These are phyloP conservation scores for Gnathonemus echidnorhynchus DNA, from an alignment of 2,113 vertebrate species.

Conservation along the genomic window DNA sequence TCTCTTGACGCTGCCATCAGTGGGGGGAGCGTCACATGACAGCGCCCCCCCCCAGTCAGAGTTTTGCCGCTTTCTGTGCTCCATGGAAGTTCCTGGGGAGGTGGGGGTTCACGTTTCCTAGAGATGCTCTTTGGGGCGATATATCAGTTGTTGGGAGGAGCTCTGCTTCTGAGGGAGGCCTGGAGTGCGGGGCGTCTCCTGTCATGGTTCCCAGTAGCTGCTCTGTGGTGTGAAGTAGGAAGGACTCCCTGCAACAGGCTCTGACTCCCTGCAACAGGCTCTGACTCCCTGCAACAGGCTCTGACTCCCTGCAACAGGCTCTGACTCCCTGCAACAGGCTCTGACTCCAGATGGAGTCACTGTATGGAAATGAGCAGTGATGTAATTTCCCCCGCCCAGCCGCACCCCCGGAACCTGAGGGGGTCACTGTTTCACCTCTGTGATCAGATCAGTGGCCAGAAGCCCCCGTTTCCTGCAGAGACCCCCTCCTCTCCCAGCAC, in stretches of 20 bases:
- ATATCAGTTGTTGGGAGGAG: not conserved
- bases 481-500: not conserved
- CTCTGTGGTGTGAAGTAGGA: not conserved
- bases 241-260: not conserved
- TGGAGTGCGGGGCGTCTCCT: not conserved
- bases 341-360: not conserved
- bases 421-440: not conserved
- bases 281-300: not conserved
- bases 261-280: too few species aligned
- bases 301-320: not conserved
- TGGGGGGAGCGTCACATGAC: conserved; percentile 49
- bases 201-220: not conserved
- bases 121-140: not conserved
- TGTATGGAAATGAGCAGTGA: not conserved
- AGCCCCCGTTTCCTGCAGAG: not conserved
- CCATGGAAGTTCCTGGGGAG: conserved; percentile 23
- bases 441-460: not conserved
- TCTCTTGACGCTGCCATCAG: conserved; percentile 43
- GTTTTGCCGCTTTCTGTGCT: not conserved
- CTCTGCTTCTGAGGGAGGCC: not conserved
- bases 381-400: too few species aligned
- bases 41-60: conserved; percentile 26
- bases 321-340: too few species aligned
- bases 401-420: not conserved
- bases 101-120: not conserved